A percentile compares a stretch with the other conserved stretches of the same genome.
Evolutionary conservation across 2,797 vertebrate genomes (phyloP).

Genomic region (Galaxias olidus): DNA sequence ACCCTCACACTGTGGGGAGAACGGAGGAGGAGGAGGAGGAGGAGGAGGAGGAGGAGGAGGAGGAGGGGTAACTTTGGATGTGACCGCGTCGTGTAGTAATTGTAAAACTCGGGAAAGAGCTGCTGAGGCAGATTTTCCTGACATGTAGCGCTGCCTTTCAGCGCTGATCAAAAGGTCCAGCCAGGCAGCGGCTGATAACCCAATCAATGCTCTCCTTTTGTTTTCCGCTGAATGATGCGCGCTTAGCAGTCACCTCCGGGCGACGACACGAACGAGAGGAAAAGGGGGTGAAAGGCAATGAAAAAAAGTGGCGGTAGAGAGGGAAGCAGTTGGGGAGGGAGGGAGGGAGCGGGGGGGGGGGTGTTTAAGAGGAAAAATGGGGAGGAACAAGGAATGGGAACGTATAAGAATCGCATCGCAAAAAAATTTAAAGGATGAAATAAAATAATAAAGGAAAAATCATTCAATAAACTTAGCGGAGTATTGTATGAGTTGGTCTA

Average conservation of each 20-base stretch:
- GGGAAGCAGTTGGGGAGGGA: conserved; percentile 20
- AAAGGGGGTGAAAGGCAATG: conserved; percentile 50
- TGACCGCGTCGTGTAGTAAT: conserved; percentile 77
- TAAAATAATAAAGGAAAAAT: conserved; percentile 31
- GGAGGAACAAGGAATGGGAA: conserved; percentile 42
- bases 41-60: conserved; percentile 43
- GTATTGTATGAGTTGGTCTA: conserved; percentile 71
- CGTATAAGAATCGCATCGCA: conserved; percentile 62
- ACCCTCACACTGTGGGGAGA: conserved; percentile 60
- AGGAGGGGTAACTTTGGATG: conserved; percentile 68
- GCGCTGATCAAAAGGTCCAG: conserved; percentile 70
- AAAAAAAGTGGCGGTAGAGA: conserved; percentile 16
- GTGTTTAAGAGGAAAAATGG: conserved; percentile 42
- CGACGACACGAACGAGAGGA: conserved; percentile 64
- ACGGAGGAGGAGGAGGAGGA: conserved; percentile 28
- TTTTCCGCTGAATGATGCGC: conserved; percentile 90
- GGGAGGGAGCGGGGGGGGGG: conserved; percentile 7
- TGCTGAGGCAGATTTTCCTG: conserved; percentile 80
- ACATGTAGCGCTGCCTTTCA: conserved; percentile 78
- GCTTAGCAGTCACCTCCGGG: conserved; percentile 84
- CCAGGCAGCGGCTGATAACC: conserved; percentile 75
- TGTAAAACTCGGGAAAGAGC: conserved; percentile 83
- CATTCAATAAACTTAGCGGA: conserved; percentile 72
- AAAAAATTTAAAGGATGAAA: conserved; percentile 28
- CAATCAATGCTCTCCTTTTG: conserved; percentile 83